phyloP scores from a whole-genome alignment of 1,140 invertebrate species.

The Drosophila varians region DNA sequence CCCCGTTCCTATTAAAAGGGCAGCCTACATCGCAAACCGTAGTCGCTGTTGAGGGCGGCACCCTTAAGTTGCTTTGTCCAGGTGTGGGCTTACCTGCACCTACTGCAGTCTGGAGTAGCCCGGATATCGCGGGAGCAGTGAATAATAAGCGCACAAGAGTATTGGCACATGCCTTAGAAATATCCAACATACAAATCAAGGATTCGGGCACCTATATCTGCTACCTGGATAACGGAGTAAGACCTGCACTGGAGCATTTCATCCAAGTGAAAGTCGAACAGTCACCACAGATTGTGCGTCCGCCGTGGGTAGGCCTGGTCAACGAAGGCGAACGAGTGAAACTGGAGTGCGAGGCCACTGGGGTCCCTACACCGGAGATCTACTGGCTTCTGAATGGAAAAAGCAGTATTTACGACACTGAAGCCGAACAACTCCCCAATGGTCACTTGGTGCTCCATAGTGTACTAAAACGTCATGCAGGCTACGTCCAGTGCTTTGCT shows the following conservation, averaged over 20 bases:
- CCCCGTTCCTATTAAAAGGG: slow-evolving; percentile 84
- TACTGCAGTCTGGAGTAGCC: slow-evolving; percentile 85
- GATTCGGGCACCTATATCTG: slow-evolving; percentile 90
- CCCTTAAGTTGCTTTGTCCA: slow-evolving; percentile 86
- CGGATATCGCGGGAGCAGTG: slow-evolving; percentile 82
- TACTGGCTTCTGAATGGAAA: slow-evolving; percentile 94
- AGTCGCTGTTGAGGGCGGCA: slow-evolving; percentile 82
- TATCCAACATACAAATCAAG: slow-evolving; percentile 85
- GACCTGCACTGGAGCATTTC: slow-evolving; percentile 82
- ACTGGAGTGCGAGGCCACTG: slow-evolving; percentile 87
- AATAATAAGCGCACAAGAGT: slow-evolving; percentile 72
- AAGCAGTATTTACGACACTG: slow-evolving; percentile 85
- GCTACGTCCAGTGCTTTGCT: slow-evolving; percentile 95
- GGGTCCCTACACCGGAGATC: slow-evolving; percentile 88
- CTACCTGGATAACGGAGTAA: slow-evolving; percentile 83
- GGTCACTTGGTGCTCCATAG: slow-evolving; percentile 87
- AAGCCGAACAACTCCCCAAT: slow-evolving; percentile 84
- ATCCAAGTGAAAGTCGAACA: slow-evolving; percentile 85
- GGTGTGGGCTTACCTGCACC: slow-evolving; percentile 86
- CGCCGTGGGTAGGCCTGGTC: slow-evolving; percentile 85
- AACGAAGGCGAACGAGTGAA: slow-evolving; percentile 88
- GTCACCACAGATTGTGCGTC: slow-evolving; percentile 86
- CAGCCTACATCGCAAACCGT: slow-evolving; percentile 68
- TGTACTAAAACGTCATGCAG: slow-evolving; percentile 92
- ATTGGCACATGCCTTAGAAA: slow-evolving; percentile 86